Base-by-base conservation (phyloP, 2,797 vertebrate species). In the Pseudocheirus occidentalis region DNA sequence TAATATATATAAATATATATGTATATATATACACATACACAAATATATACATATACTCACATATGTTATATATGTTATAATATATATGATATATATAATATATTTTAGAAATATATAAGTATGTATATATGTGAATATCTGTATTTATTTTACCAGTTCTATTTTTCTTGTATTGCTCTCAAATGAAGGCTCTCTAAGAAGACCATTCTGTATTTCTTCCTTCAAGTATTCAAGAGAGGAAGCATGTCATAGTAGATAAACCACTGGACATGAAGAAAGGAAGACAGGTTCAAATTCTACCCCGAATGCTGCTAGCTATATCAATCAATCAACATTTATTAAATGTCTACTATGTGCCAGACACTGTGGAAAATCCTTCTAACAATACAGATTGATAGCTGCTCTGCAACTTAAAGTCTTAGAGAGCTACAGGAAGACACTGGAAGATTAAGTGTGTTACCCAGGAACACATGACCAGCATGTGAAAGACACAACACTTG, bases 171-270 rank as follows among this genome's bases (percentile, higher is more conserved):
- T 57, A 50, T 28, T 90, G 7, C 40, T 91, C n/a, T 55, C 27
- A 46, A 1, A 94, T 59, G 95, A 93, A 18, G 40, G 16, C 5
- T 40, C 66, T 93, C 62, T 96, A 95, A 93, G 87, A 91, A 66
- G 1, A 94, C 46, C 73, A 90, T 29, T 90, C 91, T 62, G 55
- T 90, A 90, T 94, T 91, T n/a, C 21, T 56, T 93, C 50, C 55
- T 91, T 91, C 0, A 11, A 24, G 24, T 93, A 94, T 96, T 18
- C 0, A 59, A 90, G 28, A 92, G 54, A 73, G 59, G 29, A 29
- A 62, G 7, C 29, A 62, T 62, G 59, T 14, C 31, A 62, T 62
- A 31, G 58, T 62, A 12, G 12, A 62, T 62, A 34, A 62, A 14
- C 59, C 31, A 62, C 11, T 62, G 31, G 31, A 2, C 59, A 14